Percentiles rank a stretch among this genome's conserved stretches.
Conservation (phyloP, 2,113 vertebrate genomes). For the Mastomys coucha region DNA sequence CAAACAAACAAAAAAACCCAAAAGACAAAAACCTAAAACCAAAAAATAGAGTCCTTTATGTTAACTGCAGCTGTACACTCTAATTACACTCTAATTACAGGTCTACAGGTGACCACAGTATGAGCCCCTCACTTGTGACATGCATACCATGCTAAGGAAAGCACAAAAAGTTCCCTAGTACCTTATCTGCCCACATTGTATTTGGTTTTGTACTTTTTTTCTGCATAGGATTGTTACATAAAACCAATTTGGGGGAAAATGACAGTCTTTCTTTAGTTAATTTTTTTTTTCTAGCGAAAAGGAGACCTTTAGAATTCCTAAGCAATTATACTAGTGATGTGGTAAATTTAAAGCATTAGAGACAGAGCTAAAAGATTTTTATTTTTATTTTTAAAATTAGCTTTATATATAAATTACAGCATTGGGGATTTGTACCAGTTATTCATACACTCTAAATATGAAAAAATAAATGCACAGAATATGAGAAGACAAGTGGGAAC, state of each 20-base stretch:
- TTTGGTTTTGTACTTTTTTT: background rate
- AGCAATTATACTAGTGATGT: background rate
- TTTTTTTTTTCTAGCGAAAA: slow-evolving; percentile 7
- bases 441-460: background rate
- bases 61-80: background rate
- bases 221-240: background rate
- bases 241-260: background rate
- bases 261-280: background rate
- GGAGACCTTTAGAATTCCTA: slow-evolving; percentile 30
- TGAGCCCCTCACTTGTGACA: background rate
- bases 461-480: background rate
- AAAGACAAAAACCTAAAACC: background rate
- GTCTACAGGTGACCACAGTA: background rate
- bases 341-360: slow-evolving; percentile 19
- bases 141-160: background rate
- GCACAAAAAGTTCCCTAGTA: too few species aligned
- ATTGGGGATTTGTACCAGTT: background rate
- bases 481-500: background rate
- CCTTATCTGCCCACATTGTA: background rate
- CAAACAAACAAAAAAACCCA: too few species aligned
- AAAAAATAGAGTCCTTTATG: background rate
- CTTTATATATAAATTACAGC: background rate
- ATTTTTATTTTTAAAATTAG: background rate
- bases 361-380: background rate
- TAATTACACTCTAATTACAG: background rate